Conservation (phyloP, 2,113 vertebrate genomes). For the Eolophus roseicapilla region DNA sequence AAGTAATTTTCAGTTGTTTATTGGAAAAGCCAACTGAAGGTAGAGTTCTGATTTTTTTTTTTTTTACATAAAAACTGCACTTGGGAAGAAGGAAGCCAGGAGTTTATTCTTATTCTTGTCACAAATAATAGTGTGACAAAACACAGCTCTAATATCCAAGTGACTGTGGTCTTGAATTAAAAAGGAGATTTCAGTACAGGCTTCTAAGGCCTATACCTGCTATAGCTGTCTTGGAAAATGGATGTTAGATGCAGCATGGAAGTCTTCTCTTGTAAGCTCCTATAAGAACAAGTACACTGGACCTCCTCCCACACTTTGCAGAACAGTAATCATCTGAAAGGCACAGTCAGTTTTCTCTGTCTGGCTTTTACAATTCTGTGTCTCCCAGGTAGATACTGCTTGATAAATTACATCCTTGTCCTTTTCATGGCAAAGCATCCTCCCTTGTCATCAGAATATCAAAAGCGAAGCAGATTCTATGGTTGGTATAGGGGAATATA, state of each 20-base stretch:
- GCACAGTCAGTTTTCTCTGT: background rate
- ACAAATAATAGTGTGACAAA: background rate
- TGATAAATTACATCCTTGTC: background rate
- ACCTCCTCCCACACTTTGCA: background rate
- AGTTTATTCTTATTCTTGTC: background rate
- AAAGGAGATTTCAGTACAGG: background rate
- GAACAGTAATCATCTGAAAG: background rate
- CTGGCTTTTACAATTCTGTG: background rate
- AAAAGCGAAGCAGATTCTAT: background rate
- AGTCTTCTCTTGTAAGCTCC: background rate
- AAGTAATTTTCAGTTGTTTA: background rate
- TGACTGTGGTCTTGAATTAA: background rate
- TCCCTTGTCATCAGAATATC: background rate
- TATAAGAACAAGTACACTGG: background rate
- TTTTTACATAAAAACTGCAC: background rate
- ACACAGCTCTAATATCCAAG: background rate
- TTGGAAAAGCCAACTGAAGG: background rate
- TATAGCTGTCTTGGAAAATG: background rate
- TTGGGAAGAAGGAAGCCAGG: background rate
- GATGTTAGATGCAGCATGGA: background rate
- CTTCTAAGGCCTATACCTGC: background rate
- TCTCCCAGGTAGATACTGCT: background rate
- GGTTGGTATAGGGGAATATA: background rate
- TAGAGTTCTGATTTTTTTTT: background rate
- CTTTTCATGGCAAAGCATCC: background rate